These are phyloP conservation scores for Myiozetetes cayanensis DNA, from an alignment of 2,113 vertebrate genomes.

Conservation along the genomic window DNA sequence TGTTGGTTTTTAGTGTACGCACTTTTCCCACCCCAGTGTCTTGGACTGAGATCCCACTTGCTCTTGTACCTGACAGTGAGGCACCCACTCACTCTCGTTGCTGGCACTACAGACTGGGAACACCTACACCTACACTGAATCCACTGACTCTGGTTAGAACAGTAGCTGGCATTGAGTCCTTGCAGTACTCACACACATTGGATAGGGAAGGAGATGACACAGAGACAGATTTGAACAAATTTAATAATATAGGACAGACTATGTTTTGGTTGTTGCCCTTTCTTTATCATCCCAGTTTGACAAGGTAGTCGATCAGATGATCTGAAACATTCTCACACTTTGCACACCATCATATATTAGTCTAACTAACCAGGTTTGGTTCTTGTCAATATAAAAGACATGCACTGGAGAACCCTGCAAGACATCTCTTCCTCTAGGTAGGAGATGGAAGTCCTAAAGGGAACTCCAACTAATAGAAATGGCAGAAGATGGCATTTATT, in stretches of 20 bases:
- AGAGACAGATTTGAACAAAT: not conserved
- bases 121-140: not conserved
- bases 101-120: not conserved
- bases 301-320: not conserved
- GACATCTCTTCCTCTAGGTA: not conserved
- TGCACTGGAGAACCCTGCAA: not conserved
- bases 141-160: not conserved
- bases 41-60: not conserved
- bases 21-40: not conserved
- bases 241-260: not conserved
- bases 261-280: not conserved
- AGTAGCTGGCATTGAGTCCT: not conserved
- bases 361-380: not conserved
- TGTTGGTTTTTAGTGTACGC: not conserved
- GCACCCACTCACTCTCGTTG: not conserved
- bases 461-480: not conserved
- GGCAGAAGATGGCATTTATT: not conserved
- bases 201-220: not conserved
- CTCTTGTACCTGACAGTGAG: not conserved
- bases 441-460: not conserved
- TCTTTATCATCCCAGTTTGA: not conserved
- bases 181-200: not conserved
- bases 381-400: not conserved
- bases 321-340: not conserved
- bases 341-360: not conserved